Conservation (phyloP, 35 echinoderm and acorn worm genomes). For the Antedon bifida region DNA sequence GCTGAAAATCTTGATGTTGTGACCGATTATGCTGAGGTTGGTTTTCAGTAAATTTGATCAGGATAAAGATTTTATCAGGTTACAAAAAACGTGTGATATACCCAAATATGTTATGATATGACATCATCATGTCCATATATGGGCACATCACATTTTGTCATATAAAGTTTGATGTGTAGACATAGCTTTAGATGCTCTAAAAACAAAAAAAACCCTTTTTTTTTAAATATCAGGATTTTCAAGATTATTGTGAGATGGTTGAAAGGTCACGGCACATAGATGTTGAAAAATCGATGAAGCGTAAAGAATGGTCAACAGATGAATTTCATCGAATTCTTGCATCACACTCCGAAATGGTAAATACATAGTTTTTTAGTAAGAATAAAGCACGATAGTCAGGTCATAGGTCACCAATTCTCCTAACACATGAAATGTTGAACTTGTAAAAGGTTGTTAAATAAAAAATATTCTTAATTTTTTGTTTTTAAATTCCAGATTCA, state of each 20-base stretch:
- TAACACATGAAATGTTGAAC: no score
- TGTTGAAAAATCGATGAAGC: constrained; percentile 64
- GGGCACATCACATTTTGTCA: no score
- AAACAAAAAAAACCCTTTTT: no score
- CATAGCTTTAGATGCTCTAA: no score
- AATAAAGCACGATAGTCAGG: background rate
- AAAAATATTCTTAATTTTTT: no score
- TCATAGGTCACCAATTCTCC: no score
- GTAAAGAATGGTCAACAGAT: constrained; percentile 71
- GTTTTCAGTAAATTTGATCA: background rate
- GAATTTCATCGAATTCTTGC: constrained; percentile 82
- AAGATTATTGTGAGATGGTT: constrained; percentile 86
- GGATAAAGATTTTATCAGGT: no score
- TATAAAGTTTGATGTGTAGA: no score
- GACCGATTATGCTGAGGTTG: constrained; percentile 59
- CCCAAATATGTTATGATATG: no score
- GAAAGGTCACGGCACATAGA: constrained; percentile 60
- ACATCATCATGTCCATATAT: no score
- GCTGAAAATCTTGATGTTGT: constrained; percentile 54
- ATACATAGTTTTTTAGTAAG: background rate
- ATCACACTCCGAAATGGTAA: constrained; percentile 74
- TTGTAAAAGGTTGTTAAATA: no score
- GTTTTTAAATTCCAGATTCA: constrained; percentile 24
- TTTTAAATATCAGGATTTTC: constrained; percentile 55
- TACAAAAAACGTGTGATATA: no score